A percentile compares a stretch with the other conserved stretches of the same genome.
These are phyloP conservation scores for Palythoa grandiflora DNA, from an alignment of 92 coral and sea anemone species.

Conservation along the genomic window DNA sequence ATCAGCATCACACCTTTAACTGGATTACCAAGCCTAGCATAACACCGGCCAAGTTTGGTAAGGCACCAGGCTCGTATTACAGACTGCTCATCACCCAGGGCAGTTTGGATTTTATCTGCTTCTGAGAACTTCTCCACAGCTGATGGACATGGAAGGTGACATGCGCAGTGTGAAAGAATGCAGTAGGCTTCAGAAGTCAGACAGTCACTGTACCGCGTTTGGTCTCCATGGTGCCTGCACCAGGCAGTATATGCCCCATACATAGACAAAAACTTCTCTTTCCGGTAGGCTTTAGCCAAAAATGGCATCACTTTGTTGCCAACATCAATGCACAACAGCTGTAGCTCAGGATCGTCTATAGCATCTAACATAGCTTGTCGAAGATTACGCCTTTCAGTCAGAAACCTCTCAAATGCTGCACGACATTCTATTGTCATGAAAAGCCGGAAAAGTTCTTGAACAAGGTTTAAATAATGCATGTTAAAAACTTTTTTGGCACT, in stretches of 20 bases:
- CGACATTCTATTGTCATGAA: conserved; percentile 69
- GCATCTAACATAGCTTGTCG: conserved; percentile 85
- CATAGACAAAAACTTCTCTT: conserved; percentile 83
- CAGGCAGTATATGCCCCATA: conserved; percentile 72
- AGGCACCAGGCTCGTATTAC: conserved; percentile 79
- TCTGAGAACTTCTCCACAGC: conserved; percentile 89
- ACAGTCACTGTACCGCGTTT: conserved; percentile 84
- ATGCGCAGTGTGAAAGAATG: conserved; percentile 92
- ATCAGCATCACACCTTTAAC: conserved; percentile 72
- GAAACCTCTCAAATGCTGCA: conserved; percentile 67
- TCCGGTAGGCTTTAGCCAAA: conserved; percentile 77
- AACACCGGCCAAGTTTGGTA: conserved; percentile 89
- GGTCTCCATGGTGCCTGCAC: conserved; percentile 72
- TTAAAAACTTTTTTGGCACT: conserved; percentile 82
- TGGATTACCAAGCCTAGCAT: conserved; percentile 76
- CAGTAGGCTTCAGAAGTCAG: conserved; percentile 91
- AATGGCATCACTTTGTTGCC: conserved; percentile 83
- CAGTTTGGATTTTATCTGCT: conserved; percentile 77
- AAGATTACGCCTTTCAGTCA: conserved; percentile 85
- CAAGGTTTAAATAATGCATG: conserved; percentile 75
- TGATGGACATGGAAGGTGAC: conserved; percentile 92
- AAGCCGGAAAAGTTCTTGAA: conserved; percentile 73
- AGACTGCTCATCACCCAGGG: conserved; percentile 80
- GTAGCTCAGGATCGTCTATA: conserved; percentile 72
- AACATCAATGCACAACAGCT: conserved; percentile 72